phyloP scores from a whole-genome alignment of 2,888 invertebrate species.

The Pharmacophagus antenor region DNA sequence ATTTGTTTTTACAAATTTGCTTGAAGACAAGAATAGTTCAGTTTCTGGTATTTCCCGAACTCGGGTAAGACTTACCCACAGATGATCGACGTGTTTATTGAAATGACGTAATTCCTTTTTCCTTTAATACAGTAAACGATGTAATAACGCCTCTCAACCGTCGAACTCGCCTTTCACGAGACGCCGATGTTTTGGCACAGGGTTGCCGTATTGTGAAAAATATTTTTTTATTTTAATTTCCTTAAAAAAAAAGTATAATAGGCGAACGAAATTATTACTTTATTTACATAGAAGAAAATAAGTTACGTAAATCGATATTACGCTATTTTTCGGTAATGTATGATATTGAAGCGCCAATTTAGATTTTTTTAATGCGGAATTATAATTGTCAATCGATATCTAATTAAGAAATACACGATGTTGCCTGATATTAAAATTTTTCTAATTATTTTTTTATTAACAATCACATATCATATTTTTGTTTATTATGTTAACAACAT shows the following conservation, averaged over 20 bases:
- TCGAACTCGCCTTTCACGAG: background rate
- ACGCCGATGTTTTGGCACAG: background rate
- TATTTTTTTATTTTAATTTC: background rate
- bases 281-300: background rate
- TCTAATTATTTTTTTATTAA: background rate
- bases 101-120: too few species aligned
- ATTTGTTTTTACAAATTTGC: too few species aligned
- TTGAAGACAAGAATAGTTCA: too few species aligned
- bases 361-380: too few species aligned
- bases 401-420: too few species aligned
- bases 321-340: background rate
- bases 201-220: background rate
- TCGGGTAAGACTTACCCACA: too few species aligned
- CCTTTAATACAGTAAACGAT: too few species aligned
- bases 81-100: too few species aligned
- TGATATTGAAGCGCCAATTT: background rate
- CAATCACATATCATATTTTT: background rate
- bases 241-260: background rate
- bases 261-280: background rate
- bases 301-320: background rate
- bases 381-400: too few species aligned
- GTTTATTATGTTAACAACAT: background rate
- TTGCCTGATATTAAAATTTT: too few species aligned
- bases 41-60: too few species aligned
- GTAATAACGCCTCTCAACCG: too few species aligned